A percentile compares a stretch with the other conserved stretches of the same genome.
These are phyloP conservation scores for Dasyurus viverrinus DNA, from an alignment of 2,113 vertebrate species.

Conservation along the genomic window DNA sequence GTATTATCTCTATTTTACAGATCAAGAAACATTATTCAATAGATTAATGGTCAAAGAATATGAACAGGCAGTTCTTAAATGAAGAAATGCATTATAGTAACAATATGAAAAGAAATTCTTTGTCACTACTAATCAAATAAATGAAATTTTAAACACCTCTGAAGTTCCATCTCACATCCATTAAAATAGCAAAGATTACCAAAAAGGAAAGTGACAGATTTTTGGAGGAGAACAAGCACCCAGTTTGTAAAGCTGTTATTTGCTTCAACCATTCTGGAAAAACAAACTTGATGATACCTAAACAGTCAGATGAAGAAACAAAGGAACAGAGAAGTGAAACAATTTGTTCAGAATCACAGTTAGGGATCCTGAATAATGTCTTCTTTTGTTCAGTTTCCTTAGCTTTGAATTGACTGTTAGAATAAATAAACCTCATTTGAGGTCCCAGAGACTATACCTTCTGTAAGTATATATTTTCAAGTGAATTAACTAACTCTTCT, in stretches of 20 bases:
- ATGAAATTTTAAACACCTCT: background rate
- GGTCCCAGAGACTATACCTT: background rate
- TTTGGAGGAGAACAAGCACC: background rate
- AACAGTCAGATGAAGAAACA: background rate
- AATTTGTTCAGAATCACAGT: background rate
- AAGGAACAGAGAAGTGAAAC: background rate
- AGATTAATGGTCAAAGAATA: background rate
- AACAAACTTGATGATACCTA: background rate
- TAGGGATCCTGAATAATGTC: background rate
- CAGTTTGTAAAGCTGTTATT: background rate
- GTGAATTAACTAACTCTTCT: background rate
- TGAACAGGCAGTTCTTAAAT: background rate
- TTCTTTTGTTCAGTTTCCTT: background rate
- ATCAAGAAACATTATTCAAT: background rate
- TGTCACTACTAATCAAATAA: background rate
- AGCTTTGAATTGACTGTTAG: background rate
- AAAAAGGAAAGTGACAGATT: background rate
- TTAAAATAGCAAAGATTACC: background rate
- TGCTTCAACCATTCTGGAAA: background rate
- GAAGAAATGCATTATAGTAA: background rate
- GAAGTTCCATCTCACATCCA: background rate
- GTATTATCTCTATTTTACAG: background rate
- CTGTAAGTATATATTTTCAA: background rate
- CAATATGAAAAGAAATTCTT: background rate
- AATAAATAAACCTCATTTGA: background rate